Conservation (phyloP, 2,797 vertebrate genomes). For the Esox masquinongy region DNA sequence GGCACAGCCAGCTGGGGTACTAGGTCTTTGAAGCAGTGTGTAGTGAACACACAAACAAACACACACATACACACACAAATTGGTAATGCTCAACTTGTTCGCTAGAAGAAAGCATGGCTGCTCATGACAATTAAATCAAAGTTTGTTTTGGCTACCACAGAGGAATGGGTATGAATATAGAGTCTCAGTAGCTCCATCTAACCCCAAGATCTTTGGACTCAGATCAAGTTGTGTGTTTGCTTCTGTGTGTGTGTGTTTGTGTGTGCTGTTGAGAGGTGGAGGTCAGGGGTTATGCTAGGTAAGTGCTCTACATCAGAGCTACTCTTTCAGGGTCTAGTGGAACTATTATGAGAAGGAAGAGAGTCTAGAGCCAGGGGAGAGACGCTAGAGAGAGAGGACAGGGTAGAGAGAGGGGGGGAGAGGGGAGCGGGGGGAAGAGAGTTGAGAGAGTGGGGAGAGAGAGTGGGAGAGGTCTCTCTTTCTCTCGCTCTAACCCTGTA, state of each 20-base stretch:
- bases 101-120: neutral
- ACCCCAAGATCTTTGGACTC: slow-evolving; percentile 30
- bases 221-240: slow-evolving; percentile 19
- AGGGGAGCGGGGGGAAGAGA: no score
- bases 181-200: slow-evolving; percentile 10
- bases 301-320: slow-evolving; percentile 47
- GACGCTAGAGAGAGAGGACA: neutral
- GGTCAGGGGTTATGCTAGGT: slow-evolving; percentile 34
- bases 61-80: neutral
- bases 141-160: slow-evolving; percentile 16
- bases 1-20: slow-evolving; percentile 24
- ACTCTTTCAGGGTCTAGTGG: slow-evolving; percentile 14
- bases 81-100: slow-evolving; percentile 12
- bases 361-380: neutral
- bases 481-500: neutral
- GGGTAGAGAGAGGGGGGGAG: neutral
- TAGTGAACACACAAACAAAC: neutral
- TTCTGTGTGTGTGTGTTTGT: neutral
- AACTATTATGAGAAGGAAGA: slow-evolving; percentile 7
- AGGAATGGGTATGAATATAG: slow-evolving; percentile 13
- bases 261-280: slow-evolving; percentile 30
- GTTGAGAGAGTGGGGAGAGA: neutral
- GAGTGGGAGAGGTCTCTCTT: neutral
- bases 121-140: slow-evolving; percentile 24
- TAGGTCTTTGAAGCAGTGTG: neutral